A percentile compares a stretch with the other conserved stretches of the same genome.
Evolutionary conservation across 1,140 invertebrate genomes (phyloP).

Genomic region (Saccostrea glomerata): DNA sequence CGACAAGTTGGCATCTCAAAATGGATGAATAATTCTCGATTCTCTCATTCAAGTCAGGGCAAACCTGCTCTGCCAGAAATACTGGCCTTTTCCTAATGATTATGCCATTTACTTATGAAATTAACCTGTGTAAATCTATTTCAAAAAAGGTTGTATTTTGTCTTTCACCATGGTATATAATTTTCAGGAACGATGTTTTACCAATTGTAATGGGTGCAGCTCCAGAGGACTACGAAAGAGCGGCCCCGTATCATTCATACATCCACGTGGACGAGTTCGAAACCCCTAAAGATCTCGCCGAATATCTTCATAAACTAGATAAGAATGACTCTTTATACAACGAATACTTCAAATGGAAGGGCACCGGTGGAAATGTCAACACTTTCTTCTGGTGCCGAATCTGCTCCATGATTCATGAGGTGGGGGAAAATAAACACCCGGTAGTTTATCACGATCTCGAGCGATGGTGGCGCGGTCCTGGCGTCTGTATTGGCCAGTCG

Average conservation of each 20-base stretch:
- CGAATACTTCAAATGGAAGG: constrained; percentile 79
- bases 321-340: constrained; percentile 76
- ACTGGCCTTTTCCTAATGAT: no score
- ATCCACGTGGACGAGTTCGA: constrained; percentile 98
- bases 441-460: constrained; percentile 49
- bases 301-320: constrained; percentile 87
- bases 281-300: constrained; percentile 91
- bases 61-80: no score
- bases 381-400: constrained; percentile 94
- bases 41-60: no score
- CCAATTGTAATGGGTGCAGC: constrained; percentile 82
- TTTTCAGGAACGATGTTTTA: constrained; percentile 76
- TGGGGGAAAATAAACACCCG: constrained; percentile 40
- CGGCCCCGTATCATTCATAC: constrained; percentile 86
- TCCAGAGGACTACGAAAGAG: constrained; percentile 77
- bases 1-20: no score
- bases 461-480: constrained; percentile 61
- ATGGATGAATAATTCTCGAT: no score
- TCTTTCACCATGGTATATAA: no score
- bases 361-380: constrained; percentile 72
- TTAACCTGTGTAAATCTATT: no score
- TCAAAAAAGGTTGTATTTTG: no score
- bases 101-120: no score
- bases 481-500: constrained; percentile 68
- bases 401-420: constrained; percentile 83